Base-by-base conservation (phyloP, 2,888 invertebrate genomes). In the Noctua fimbriata region DNA sequence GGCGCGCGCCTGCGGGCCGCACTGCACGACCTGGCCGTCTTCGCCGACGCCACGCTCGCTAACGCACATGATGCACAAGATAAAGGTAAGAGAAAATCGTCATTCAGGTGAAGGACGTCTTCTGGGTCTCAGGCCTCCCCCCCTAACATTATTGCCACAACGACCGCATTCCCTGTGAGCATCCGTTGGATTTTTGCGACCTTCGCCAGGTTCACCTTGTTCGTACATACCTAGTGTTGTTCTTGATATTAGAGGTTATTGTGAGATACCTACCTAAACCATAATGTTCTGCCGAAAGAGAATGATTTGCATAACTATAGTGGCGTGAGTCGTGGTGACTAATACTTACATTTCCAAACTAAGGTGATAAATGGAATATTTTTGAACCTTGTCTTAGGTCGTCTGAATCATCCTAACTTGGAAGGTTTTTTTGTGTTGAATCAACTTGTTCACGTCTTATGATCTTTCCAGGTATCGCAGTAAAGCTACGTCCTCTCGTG, bases 11-110 rank as follows among this genome's bases (percentile, higher is more conserved):
- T 99, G 70, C 97, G 98, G 87, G 98, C 98, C 7, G 98, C 98
- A 1, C 95, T 99, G 55, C 98, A 98, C 93, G 99, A 99, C 96
- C 97, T 99, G 81, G 98, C 98, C 0, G 98, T 99, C 88, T 99
- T 99, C 93, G 98, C 98, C 0, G 98, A 98, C 94, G 99, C 99
- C 58, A 98, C 99, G 47, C 96, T 99, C 81, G 99, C 98, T 60
- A 99, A 99, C 94, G 98, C 99, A 14, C 98, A 98, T 66, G 97
- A 98, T 92, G 98, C 98, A 73, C 98, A 98, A 88, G 98, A 98
- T 94, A 98, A 98, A 96, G 98, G 98, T 97, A 81, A 69, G 63
- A 44, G n/a, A 21, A 24, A 24, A 36, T 28, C 18, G 28, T 18
- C 14, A 77, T 32, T 41, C 1, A 28, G 36, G 21, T 18, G 9